Base-by-base conservation (phyloP, 2,888 invertebrate species). In the Abrostola triplasia region DNA sequence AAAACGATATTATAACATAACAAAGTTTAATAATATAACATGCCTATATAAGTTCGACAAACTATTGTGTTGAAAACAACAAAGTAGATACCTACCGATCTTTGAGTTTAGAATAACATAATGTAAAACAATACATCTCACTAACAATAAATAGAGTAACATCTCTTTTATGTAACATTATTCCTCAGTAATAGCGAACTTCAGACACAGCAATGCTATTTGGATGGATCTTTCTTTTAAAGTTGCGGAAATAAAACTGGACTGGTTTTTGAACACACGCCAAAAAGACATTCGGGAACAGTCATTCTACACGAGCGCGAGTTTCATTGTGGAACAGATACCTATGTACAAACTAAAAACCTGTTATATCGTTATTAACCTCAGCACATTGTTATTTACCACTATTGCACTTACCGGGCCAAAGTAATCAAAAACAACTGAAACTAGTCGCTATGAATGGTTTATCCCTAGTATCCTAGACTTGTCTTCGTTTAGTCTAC, bases 181-280 rank as follows among this genome's bases (percentile, higher is more conserved):
- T 70, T 72, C 51, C 61, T 57, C 38, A 65, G 67, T 75, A 73
- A 73, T 67, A 69, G 67, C 69, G 64, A 73, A 70, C 64, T 70
- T 69, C 68, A 71, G 64, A 77, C 69, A 73, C 67, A 73, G 78
- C 73, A 61, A 79, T 76, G 76, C 73, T 73, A 75, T 74, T 70
- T 73, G 67, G 74, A 80, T 80, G 76, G 76, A 75, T 73, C 64
- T 78, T 78, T 74, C 74, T 80, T 81, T 79, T 78, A 71, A 76
- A 78, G 72, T 74, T 72, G 72, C 63, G 56, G 70, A 78, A 81
- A 80, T 79, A 82, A 81, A 82, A 80, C 70, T 55, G 70, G 59
- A 69, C 70, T 63, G 69, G 64, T 67, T 82, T 81, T 88, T 89
- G 85, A 88, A 88, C 82, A 63, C 67, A 73, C 77, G 87, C 87